Conservation (phyloP, 2,113 vertebrate species). For the Monarcha castaneiventris region DNA sequence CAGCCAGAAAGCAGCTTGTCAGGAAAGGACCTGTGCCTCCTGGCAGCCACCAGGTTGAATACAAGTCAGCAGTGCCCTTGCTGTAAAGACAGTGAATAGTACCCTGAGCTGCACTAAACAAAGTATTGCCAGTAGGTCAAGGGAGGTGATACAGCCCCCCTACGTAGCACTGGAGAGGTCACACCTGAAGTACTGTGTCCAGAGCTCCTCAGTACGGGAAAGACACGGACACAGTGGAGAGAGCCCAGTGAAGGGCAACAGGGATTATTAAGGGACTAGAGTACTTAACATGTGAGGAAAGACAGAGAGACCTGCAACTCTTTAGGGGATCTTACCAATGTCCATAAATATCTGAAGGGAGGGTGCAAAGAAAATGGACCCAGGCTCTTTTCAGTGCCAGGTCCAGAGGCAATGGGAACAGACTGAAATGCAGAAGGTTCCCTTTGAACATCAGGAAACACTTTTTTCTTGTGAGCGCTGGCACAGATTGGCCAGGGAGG, state of each 20-base stretch:
- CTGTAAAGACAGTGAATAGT: not conserved
- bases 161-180: not conserved
- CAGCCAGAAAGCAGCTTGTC: not conserved
- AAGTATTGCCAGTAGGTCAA: not conserved
- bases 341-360: not conserved
- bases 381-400: not conserved
- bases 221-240: not conserved
- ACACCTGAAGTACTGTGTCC: not conserved
- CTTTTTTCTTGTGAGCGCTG: fast-evolving
- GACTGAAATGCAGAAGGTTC: not conserved
- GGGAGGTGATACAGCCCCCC: no score
- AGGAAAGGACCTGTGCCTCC: not conserved
- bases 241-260: not conserved
- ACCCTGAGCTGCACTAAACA: not conserved
- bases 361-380: not conserved
- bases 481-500: not conserved
- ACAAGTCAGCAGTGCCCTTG: not conserved
- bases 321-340: not conserved
- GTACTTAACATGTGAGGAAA: not conserved
- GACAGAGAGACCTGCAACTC: not conserved
- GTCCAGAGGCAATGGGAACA: not conserved
- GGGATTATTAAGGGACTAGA: no score
- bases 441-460: not conserved
- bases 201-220: not conserved
- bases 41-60: not conserved